Base-by-base conservation (phyloP, 64 coral and sea anemone species). In the Montipora sp. region DNA sequence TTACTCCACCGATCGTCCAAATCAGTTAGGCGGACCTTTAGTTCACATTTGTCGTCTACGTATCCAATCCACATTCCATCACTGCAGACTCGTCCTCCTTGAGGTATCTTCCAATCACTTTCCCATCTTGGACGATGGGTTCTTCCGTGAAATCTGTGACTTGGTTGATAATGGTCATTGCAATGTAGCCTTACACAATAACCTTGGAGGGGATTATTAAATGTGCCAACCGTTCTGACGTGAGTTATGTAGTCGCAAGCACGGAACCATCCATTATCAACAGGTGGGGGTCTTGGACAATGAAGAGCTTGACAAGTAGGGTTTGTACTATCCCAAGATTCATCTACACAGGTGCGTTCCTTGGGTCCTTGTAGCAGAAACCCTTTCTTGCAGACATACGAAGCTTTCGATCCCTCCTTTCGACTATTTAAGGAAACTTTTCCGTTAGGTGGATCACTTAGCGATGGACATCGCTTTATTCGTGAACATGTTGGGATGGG, bases 151-250 rank as follows among this genome's bases (percentile, higher is more conserved):
- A 90, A 90, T 80, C 16, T 4, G 36, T 90, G 77, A 45, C 75
- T 90, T 65, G 88, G 88, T 5, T 80, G 77, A 2, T 90, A 90
- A 4, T n/a, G 15, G 6, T 5, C 21, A 4, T 18, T 1, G 47
- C 88, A 90, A 2, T 90, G 13, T 51, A 90, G 36, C 70, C 80
- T 90, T 21, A 90, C 88, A 79, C 88, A 90, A 59, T 90, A 90
- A 14, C 88, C 88, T 68, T 90, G 36, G 9, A 90, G 61, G 8
- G 88, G 88, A 66, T 5, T 45, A 18, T 20, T 11, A 22, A 50
- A 12, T 70, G 88, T 90, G 8, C 88, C 88, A 80, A 68, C 67
- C 27, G 58, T 80, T n/a, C 44, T 66, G 0, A 77, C 45, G 69
- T 90, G 27, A 1, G n/a, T 80, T 19, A 90, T 80, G n/a, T 90